Conservation (phyloP, 2,888 invertebrate genomes). For the Doris montereyensis region DNA sequence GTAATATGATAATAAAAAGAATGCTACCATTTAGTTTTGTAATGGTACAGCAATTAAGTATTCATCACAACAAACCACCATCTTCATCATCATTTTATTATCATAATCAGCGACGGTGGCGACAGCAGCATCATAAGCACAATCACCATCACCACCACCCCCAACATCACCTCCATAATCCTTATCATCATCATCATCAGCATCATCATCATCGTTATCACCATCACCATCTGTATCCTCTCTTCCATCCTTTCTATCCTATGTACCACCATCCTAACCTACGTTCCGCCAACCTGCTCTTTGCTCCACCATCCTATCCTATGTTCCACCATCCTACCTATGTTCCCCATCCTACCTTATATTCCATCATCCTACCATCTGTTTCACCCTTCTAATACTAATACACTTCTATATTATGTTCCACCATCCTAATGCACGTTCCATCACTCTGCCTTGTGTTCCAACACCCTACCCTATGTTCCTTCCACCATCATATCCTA, state of each 20-base stretch:
- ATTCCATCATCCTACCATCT: too few species aligned
- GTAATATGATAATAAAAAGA: too few species aligned
- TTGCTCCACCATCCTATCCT: background rate
- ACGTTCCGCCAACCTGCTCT: background rate
- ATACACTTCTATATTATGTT: too few species aligned
- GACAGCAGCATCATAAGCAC: background rate
- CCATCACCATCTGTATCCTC: background rate
- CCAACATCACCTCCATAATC: background rate
- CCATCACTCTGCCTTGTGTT: too few species aligned
- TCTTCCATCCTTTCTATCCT: background rate
- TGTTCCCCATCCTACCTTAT: background rate
- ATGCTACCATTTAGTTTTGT: too few species aligned
- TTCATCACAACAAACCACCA: too few species aligned
- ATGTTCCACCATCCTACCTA: background rate
- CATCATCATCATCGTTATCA: background rate
- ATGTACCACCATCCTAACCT: background rate
- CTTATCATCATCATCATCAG: background rate
- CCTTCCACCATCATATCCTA: too few species aligned
- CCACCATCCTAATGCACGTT: too few species aligned
- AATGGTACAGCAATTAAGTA: too few species aligned
- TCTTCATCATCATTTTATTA: background rate
- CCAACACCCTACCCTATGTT: too few species aligned
- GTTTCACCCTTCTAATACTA: too few species aligned
- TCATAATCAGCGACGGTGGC: background rate
- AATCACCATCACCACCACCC: background rate